Percentiles rank a stretch among this genome's conserved stretches.
These are phyloP conservation scores for Apotomis turbidana DNA, from an alignment of 2,888 invertebrate species.

Conservation along the genomic window DNA sequence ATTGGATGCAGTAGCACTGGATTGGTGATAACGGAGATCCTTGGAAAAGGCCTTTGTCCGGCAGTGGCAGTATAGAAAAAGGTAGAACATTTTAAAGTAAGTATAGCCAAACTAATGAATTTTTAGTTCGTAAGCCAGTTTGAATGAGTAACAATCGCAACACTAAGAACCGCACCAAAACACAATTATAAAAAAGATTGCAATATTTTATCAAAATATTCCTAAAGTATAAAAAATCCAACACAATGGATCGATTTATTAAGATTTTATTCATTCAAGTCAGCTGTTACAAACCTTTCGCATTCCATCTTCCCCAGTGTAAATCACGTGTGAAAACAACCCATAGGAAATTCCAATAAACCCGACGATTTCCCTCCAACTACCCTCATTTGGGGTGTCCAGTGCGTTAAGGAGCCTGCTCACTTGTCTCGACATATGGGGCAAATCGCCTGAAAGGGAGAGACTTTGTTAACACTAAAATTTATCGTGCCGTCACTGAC, in stretches of 20 bases:
- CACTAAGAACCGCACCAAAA: too few relatives aligned
- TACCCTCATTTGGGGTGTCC: slow-evolving; percentile 79
- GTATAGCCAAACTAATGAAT: too few relatives aligned
- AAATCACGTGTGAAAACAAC: slow-evolving; percentile 69
- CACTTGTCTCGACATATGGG: slow-evolving; percentile 80
- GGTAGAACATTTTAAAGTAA: too few relatives aligned
- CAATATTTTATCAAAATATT: too few relatives aligned
- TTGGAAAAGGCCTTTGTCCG: too few relatives aligned
- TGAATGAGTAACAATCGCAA: too few relatives aligned
- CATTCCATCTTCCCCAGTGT: slow-evolving; percentile 49
- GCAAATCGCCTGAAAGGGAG: slow-evolving; percentile 69
- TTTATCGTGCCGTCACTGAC: slow-evolving; percentile 33
- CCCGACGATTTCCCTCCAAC: slow-evolving; percentile 70
- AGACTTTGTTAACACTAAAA: slow-evolving; percentile 49
- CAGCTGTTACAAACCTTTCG: slow-evolving; percentile 39
- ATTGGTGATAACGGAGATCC: too few relatives aligned
- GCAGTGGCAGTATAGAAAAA: too few relatives aligned
- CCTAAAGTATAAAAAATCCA: neutral
- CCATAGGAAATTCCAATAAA: slow-evolving; percentile 79
- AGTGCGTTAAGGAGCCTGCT: slow-evolving; percentile 74
- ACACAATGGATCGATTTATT: slow-evolving; percentile 3
- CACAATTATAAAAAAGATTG: too few relatives aligned
- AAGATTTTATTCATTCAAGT: slow-evolving; percentile 34
- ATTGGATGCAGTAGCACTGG: too few relatives aligned
- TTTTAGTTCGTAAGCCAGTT: too few relatives aligned